Evolutionary conservation across 53 echinoderm and acorn worm species (phyloP).

Genomic region (Pentamera pediparva): DNA sequence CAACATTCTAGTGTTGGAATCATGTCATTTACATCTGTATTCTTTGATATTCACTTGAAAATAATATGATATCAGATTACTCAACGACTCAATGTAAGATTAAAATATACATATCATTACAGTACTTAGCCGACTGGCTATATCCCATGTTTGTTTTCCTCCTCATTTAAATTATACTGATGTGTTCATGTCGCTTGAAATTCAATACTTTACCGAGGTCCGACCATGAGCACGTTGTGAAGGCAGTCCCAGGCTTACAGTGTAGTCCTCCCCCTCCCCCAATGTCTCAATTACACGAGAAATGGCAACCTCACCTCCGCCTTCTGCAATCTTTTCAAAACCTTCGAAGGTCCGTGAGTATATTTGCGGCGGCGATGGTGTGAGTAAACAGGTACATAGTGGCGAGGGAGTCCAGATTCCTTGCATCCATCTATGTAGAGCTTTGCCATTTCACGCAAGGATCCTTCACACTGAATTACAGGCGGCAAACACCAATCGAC

Average conservation of each 20-base stretch:
- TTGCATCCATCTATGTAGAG: neutral
- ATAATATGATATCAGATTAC: too few species aligned
- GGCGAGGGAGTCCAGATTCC: neutral
- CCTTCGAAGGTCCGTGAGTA: neutral
- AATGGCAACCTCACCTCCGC: neutral
- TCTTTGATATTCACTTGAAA: too few species aligned
- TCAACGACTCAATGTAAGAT: neutral
- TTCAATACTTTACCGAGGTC: neutral
- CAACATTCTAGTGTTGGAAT: neutral
- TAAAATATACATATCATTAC: neutral
- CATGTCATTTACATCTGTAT: neutral
- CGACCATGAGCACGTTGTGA: neutral
- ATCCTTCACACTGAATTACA: constrained; percentile 6
- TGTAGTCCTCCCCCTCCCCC: neutral
- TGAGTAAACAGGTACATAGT: neutral
- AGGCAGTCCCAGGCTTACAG: neutral
- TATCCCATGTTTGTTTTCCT: neutral
- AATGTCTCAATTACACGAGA: neutral
- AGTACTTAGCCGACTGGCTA: neutral
- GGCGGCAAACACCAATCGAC: constrained; percentile 16
- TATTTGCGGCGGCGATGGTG: neutral
- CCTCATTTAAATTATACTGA: neutral
- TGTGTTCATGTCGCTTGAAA: neutral
- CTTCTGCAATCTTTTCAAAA: constrained; percentile 3
- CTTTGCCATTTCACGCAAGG: neutral